Base-by-base conservation (phyloP, 2,888 invertebrate species). In the Cepaea hortensis region DNA sequence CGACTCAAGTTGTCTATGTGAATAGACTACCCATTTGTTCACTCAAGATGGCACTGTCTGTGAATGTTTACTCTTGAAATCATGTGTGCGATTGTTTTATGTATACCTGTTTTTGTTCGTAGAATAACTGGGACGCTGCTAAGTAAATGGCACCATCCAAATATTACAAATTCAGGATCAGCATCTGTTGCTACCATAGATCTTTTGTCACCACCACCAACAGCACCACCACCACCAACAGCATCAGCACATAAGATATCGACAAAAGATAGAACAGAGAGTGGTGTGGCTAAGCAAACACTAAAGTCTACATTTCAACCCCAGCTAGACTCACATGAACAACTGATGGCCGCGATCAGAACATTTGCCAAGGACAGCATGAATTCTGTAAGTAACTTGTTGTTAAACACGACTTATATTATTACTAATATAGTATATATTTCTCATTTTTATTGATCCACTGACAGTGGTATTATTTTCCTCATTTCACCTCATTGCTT, bases 311-410 rank as follows among this genome's bases (percentile, higher is more conserved):
- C 86, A 70, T 91, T 92, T 85, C 91, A 92, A 81, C 90, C 91
- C n/a, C 90, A 91, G 79, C 91, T 94, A 3, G 96, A 97, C 93
- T 95, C 96, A 0, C 95, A 97, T 79, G 96, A 96, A 90, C 95
- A 96, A 91, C 95, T 97, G 65, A 94, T 97, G 93, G 95, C 96
- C 82, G 96, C 96, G 35, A 97, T 97, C 91, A 95, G 96, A 89
- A 96, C 95, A 93, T 97, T 97, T 89, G 96, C 95, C 62, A 90
- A 92, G 75, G 89, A 88, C 50, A 90, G 90, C 23, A 88, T 94
- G 20, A 90, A 91, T 62, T 92, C 92, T 91, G 94, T 94, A 85
- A 87, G 91, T 88, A 9, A 13, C 4, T 61, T 61, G n/a, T 13
- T 62, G 13, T 9, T 20, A 9, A 77, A 9, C 46, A 77, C 50